Base-by-base conservation (phyloP, 2,113 vertebrate genomes). In the Puffinus mauretanicus region DNA sequence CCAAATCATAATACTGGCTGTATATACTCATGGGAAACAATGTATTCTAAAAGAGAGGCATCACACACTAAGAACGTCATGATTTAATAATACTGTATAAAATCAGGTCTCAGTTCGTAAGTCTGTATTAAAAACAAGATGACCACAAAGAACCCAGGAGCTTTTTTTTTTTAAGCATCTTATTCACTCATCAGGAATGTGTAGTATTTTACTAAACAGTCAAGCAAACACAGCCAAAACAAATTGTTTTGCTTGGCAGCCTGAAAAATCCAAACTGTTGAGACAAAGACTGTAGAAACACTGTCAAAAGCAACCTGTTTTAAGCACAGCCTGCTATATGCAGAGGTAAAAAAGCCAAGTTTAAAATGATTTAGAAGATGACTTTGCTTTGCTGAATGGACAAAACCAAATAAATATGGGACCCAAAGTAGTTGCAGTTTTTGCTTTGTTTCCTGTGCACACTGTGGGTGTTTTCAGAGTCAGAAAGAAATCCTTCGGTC, bases 171-270 rank as follows among this genome's bases (percentile, higher is more conserved):
- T 95, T 94, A 96, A 88, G 90, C 30, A 60, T n/a, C 88, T 97
- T 97, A 95, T 93, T 98, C 98, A 98, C 77, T 94, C 84, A 51
- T 81, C 66, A 97, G 95, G 98, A 98, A 98, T 98, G 98, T 90
- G 80, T 77, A 95, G 94, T 80, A 97, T 98, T 97, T 97, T 94
- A 96, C 93, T 77, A 70, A 97, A 94, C 57, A 94, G 88, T 88
- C 86, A 94, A 22, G 85, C 57, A 55, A 93, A 57, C 25, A 84
- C 70, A 86, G 96, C 97, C 96, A 97, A 97, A 94, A 93, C 93
- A 96, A 97, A 97, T 69, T 96, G 95, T 97, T 97, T 97, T 94
- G 65, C 93, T 98, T 98, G 98, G 98, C 97, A 94, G 94, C 49
- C 58, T 64, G 73, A 42, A 82, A 96, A 82, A 80, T 51, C 57